Conservation (phyloP, 1,140 invertebrate species). For the Pogonomyrmex californicus region DNA sequence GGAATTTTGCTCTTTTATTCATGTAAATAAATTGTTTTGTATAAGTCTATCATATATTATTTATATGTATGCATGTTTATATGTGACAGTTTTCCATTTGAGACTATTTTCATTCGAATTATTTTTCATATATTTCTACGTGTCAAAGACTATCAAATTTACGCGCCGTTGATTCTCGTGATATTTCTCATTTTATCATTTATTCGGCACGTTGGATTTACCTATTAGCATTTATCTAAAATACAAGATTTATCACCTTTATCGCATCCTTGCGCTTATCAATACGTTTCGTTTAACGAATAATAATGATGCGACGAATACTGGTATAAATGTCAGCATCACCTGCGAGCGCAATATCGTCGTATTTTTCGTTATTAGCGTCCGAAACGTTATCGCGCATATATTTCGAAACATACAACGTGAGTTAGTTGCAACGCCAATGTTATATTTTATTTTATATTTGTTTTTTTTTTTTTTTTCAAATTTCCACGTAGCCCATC, state of each 20-base stretch:
- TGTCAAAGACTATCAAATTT: slow-evolving; percentile 21
- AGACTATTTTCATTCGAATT: slow-evolving; percentile 28
- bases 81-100: not conserved
- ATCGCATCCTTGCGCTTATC: slow-evolving; percentile 10
- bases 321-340: slow-evolving; percentile 24
- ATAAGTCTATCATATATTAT: not conserved
- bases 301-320: slow-evolving; percentile 26
- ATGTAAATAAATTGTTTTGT: slow-evolving; percentile 6
- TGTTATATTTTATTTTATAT: slow-evolving; percentile 57
- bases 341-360: slow-evolving; percentile 13
- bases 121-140: slow-evolving; percentile 24
- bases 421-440: slow-evolving; percentile 12
- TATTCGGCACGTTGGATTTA: slow-evolving; percentile 10
- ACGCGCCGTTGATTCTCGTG: slow-evolving; percentile 17
- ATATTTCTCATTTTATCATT: slow-evolving; percentile 15
- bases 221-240: not conserved
- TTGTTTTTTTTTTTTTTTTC: slow-evolving; percentile 48
- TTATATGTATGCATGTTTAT: not conserved
- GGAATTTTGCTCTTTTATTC: not conserved
- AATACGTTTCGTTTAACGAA: slow-evolving; percentile 37
- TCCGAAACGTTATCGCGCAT: slow-evolving; percentile 8
- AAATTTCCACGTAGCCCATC: slow-evolving; percentile 59
- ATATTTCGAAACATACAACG: slow-evolving; percentile 26
- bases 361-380: slow-evolving; percentile 47
- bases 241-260: slow-evolving; percentile 19